Evolutionary conservation across 2,797 vertebrate genomes (phyloP), one percentile per base, ranked within the genome.

Genomic region (Lophura swinhoii): DNA sequence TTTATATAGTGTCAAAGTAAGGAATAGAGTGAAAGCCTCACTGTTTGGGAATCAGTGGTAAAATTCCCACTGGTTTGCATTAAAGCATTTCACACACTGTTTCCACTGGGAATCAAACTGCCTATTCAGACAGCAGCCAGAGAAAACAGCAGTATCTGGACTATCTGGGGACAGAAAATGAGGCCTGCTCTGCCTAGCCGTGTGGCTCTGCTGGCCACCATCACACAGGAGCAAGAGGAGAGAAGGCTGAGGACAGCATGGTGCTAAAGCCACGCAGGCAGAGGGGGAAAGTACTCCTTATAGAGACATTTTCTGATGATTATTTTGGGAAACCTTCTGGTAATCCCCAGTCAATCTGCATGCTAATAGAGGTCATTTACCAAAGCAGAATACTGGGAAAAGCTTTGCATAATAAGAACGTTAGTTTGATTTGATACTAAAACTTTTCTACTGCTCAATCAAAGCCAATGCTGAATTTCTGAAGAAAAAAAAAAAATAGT

Each of bases 331-430:
- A 92, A 95, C 95, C 95, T 94, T 89, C 95, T 96, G 96, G 95
- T 97, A 97, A 97, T 96, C 97, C 96, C 87, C 88, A 93, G 95
- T 95, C 96, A 97, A 97, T 97, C 95, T 96, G 95, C 97, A 97
- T 97, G 94, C 95, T 97, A 97, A 96, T 96, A 87, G 96, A 93
- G 94, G 95, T 96, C 89, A 95, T 96, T 97, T 97, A 96, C 94
- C 94, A 56, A 85, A 96, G 95, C 94, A 84, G 88, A 88, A 91
- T 58, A 73, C 90, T 31, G 78, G 87, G 67, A 89, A 93, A 87
- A 95, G 96, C 94, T 97, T 96, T 96, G 95, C 95, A 97, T 97
- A 96, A 96, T 97, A 96, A 97, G 71, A 31, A 74, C 6, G 9
- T 29, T 84, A 89, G 92, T 95, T 96, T 87, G 96, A 94, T 96